Conservation (phyloP, 2,888 invertebrate species). For the Sinopyrophorus schimmeli region DNA sequence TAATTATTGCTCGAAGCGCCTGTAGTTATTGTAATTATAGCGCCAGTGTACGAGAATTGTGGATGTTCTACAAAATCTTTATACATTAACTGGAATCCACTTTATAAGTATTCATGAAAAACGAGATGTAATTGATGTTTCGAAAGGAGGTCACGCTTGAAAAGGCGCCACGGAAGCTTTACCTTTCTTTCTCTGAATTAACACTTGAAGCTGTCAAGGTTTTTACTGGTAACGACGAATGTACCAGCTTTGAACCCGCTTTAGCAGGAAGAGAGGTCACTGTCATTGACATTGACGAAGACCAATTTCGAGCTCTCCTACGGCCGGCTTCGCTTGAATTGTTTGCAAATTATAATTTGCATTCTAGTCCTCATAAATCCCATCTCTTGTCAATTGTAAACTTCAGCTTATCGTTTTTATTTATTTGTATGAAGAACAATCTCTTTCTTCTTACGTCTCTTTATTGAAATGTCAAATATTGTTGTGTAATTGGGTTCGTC, state of each 20-base stretch:
- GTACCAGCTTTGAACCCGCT: conserved; percentile 23
- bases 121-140: conserved; percentile 34
- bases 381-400: conserved; percentile 5
- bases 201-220: conserved; percentile 32
- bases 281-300: conserved; percentile 39
- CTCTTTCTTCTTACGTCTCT: conserved; percentile 4
- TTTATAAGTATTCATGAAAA: conserved; percentile 15
- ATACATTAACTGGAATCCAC: conserved; percentile 11
- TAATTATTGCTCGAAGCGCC: too few species aligned
- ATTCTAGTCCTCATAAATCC: conserved; percentile 11
- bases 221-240: conserved; percentile 17
- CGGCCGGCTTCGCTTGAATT: conserved; percentile 21
- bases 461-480: conserved; percentile 11
- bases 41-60: too few species aligned
- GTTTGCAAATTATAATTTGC: conserved; percentile 25
- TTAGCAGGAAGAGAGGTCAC: conserved; percentile 40
- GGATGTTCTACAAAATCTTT: conserved; percentile 9
- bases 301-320: conserved; percentile 22
- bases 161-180: conserved; percentile 37
- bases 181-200: conserved; percentile 32
- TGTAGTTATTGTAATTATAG: too few species aligned
- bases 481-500: conserved; percentile 10
- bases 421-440: background rate
- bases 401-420: background rate
- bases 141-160: conserved; percentile 36